Conservation (phyloP, 2,888 invertebrate species). For the Clostera curtula region DNA sequence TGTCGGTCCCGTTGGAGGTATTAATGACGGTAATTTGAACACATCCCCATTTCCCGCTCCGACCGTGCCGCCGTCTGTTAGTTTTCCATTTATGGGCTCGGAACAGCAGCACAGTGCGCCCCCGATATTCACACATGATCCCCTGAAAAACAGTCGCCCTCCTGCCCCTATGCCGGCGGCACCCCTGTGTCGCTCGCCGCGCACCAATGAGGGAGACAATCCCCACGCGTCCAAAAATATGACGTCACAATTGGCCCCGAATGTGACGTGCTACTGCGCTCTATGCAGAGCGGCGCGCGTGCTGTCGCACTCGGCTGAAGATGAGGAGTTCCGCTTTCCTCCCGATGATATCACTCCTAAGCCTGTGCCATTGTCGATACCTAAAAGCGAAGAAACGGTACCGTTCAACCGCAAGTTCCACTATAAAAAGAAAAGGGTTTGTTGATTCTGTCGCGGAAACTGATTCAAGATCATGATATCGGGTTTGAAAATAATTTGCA, state of each 20-base stretch:
- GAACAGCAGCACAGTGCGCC: too few species aligned
- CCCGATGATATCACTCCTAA: neutral
- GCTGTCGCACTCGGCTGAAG: neutral
- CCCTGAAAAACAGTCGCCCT: neutral
- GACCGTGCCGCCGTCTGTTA: too few species aligned
- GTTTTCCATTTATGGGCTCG: too few species aligned
- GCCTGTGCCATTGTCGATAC: constrained; percentile 6
- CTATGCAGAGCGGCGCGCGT: constrained; percentile 1
- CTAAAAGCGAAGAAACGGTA: too few species aligned
- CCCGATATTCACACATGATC: too few species aligned
- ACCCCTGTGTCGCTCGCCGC: neutral
- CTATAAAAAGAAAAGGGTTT: constrained; percentile 16
- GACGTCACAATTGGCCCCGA: too few species aligned
- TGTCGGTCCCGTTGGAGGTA: too few species aligned
- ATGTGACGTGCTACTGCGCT: constrained; percentile 4
- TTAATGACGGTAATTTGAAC: too few species aligned
- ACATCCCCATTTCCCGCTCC: too few species aligned
- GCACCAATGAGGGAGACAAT: neutral
- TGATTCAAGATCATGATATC: too few species aligned
- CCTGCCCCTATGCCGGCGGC: neutral
- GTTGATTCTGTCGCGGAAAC: too few species aligned
- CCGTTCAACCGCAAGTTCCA: constrained; percentile 18
- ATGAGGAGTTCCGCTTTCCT: neutral
- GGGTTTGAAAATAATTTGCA: too few species aligned
- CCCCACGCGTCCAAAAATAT: neutral